Evolutionary conservation across 2,888 invertebrate genomes (phyloP).

Genomic region (Tetheella fluctuosa): DNA sequence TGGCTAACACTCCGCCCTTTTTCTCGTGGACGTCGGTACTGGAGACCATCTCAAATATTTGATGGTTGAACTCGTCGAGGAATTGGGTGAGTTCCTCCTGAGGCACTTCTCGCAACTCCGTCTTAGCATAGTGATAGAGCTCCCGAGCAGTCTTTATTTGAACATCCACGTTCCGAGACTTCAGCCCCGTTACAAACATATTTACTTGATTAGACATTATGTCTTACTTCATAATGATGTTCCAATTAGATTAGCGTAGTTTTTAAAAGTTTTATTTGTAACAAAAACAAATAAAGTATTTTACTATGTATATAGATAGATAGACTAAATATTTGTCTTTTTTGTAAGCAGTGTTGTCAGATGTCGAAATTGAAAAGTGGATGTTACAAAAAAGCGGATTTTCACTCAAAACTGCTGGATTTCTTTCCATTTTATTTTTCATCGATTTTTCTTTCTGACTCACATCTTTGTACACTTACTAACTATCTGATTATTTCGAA

Average conservation of each 20-base stretch:
- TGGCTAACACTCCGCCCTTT: conserved; percentile 97
- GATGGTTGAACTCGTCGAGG: conserved; percentile 97
- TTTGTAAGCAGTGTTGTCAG: too few species aligned
- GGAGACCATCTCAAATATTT: conserved; percentile 98
- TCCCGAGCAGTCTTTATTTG: conserved; percentile 95
- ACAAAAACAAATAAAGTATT: conserved; percentile 11
- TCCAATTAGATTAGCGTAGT: conserved; percentile 16
- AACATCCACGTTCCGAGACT: conserved; percentile 93
- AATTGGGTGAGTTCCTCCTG: conserved; percentile 95
- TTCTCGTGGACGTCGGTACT: conserved; percentile 96
- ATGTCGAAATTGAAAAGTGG: too few species aligned
- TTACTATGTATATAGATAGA: too few species aligned
- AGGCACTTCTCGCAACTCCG: conserved; percentile 94
- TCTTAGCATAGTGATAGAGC: conserved; percentile 94
- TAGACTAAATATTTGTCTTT: neutral
- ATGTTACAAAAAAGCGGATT: too few species aligned
- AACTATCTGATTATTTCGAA: too few species aligned
- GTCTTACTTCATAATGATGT: conserved; percentile 39
- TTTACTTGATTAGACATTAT: conserved; percentile 85
- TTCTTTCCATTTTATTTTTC: too few species aligned
- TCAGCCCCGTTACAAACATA: conserved; percentile 93
- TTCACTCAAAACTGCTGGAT: too few species aligned
- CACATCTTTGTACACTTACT: too few species aligned
- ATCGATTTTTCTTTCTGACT: too few species aligned
- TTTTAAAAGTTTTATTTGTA: neutral